Evolutionary conservation across 2,113 vertebrate species (phyloP).

Genomic region (Dasyurus viverrinus): DNA sequence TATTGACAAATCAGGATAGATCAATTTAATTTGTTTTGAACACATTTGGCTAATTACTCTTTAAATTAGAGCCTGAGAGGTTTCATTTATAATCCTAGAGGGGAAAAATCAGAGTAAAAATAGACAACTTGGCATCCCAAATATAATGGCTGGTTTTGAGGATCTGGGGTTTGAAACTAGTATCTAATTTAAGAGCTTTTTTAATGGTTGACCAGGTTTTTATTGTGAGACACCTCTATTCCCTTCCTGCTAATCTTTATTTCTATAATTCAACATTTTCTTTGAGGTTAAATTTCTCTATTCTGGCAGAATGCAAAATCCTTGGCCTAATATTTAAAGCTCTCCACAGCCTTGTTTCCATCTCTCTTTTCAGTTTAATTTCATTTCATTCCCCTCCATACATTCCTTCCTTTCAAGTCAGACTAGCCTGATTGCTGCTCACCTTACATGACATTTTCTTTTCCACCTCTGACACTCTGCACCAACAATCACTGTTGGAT

Average conservation of each 20-base stretch:
- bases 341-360: background rate
- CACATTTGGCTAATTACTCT: conserved; percentile 75
- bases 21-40: conserved; percentile 72
- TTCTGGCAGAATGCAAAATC: background rate
- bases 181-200: background rate
- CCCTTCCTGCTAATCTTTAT: background rate
- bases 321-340: background rate
- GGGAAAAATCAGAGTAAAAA: conserved; percentile 25
- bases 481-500: too few relatives aligned
- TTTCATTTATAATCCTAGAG: conserved; percentile 43
- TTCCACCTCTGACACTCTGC: background rate
- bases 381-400: background rate
- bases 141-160: conserved; percentile 61
- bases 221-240: background rate
- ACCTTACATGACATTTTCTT: background rate
- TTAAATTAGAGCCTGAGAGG: conserved; percentile 68
- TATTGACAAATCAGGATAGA: conserved; percentile 63
- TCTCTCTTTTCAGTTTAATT: conserved; percentile 25
- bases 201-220: conserved; percentile 9
- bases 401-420: conserved; percentile 14
- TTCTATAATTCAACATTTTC: background rate
- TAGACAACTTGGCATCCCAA: conserved; percentile 57
- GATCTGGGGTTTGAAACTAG: background rate
- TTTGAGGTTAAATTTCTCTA: background rate
- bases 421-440: background rate